Evolutionary conservation across 2,888 invertebrate genomes (phyloP).

Genomic region (Nyleta sp.): DNA sequence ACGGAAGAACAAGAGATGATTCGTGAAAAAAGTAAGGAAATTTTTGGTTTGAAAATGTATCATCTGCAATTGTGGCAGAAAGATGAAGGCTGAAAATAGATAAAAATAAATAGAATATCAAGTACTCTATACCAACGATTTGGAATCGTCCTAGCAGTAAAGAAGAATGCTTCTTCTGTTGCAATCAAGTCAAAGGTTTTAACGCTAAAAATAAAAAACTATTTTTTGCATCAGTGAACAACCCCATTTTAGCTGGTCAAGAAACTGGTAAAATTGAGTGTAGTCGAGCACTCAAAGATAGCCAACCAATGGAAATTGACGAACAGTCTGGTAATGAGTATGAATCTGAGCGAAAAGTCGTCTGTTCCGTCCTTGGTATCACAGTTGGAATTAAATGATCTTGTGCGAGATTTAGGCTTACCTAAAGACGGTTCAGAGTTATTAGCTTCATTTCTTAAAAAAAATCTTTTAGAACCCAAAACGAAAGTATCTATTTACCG

Average conservation of each 20-base stretch:
- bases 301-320: conserved; percentile 7
- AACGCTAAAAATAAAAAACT: conserved; percentile 1
- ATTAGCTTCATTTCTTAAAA: conserved; percentile 48
- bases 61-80: too few species aligned
- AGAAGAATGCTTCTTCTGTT: conserved; percentile 33
- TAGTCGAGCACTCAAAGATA: conserved; percentile 1
- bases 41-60: too few species aligned
- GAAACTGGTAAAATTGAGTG: neutral
- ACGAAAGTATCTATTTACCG: conserved; percentile 38
- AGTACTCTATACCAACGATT: conserved; percentile 10
- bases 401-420: conserved; percentile 27
- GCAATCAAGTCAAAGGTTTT: conserved; percentile 25
- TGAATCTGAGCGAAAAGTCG: conserved; percentile 3
- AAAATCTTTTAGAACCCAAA: conserved; percentile 42
- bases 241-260: neutral
- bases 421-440: conserved; percentile 33
- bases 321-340: conserved; percentile 14
- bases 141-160: conserved; percentile 3
- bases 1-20: too few species aligned
- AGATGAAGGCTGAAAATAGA: too few species aligned
- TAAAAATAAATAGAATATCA: too few species aligned
- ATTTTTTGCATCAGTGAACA: conserved; percentile 6
- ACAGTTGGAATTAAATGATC: conserved; percentile 20
- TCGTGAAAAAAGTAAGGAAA: too few species aligned
- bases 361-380: conserved; percentile 1